phyloP scores from a whole-genome alignment of 2,113 vertebrate genomes.

The Pica pica region DNA sequence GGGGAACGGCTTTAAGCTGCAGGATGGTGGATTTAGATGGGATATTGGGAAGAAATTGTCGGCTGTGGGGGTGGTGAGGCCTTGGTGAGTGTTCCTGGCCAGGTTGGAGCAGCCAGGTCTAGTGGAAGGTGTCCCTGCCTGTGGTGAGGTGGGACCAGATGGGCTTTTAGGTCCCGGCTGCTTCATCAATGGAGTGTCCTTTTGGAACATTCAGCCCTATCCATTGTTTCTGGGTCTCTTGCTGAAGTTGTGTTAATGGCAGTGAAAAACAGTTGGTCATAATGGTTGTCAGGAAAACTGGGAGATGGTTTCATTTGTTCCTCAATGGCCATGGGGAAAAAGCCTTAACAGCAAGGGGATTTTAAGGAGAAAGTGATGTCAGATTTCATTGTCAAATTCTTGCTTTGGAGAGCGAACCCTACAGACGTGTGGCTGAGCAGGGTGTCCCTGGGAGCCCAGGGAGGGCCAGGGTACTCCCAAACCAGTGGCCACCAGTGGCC shows the following conservation, averaged over 20 bases:
- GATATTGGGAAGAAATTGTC: not conserved
- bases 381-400: not conserved
- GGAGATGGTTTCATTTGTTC: not conserved
- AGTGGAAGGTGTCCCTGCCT: not conserved
- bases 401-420: not conserved
- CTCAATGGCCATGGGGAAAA: not conserved
- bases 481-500: not conserved
- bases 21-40: not conserved
- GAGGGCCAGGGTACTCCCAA: not conserved
- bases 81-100: not conserved
- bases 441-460: not conserved
- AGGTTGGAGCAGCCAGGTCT: not conserved
- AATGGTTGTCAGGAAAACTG: not conserved
- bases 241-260: not conserved
- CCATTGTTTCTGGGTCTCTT: fast-evolving
- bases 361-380: not conserved
- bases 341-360: not conserved
- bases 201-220: not conserved
- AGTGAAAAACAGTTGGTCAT: not conserved
- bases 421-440: not conserved
- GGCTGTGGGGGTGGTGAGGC: not conserved
- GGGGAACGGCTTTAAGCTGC: not conserved
- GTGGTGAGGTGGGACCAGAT: not conserved
- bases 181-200: fast-evolving
- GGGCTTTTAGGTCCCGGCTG: not conserved